phyloP scores from a whole-genome alignment of 2,797 vertebrate genomes.

The Rhabdomys pumilio region DNA sequence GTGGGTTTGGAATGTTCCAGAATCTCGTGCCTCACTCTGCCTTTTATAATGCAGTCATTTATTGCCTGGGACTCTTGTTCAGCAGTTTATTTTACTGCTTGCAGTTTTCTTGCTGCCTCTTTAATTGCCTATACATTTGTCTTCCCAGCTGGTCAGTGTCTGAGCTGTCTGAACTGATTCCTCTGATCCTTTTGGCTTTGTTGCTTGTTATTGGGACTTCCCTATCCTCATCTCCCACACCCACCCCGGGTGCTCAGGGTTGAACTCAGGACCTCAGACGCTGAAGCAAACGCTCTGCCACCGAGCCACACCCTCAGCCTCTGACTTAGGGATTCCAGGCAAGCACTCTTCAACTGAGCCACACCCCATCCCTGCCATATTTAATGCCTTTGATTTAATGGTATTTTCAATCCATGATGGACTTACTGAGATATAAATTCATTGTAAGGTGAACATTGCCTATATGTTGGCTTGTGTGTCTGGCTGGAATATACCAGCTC shows the following conservation, averaged over 20 bases:
- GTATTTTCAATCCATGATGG: background rate
- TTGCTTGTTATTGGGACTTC: background rate
- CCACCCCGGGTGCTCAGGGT: background rate
- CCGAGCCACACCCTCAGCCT: background rate
- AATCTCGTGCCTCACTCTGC: background rate
- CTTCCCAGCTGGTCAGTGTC: background rate
- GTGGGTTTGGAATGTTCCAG: constrained; percentile 72
- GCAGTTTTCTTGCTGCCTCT: background rate
- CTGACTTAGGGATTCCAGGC: background rate
- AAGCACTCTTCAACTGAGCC: background rate
- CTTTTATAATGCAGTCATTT: constrained; percentile 39
- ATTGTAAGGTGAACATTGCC: background rate
- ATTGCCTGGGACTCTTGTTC: constrained; percentile 24
- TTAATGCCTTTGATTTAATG: background rate
- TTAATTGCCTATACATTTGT: background rate
- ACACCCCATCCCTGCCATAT: background rate
- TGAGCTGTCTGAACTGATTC: background rate
- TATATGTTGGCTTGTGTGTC: background rate
- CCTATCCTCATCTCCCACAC: too few species aligned
- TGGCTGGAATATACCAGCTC: background rate
- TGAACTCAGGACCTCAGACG: background rate
- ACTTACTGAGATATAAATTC: background rate
- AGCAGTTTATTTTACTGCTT: background rate
- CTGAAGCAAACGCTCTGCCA: background rate
- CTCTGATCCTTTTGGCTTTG: background rate